These are phyloP conservation scores for Rousettus madagascariensis DNA, from an alignment of 2,797 vertebrate genomes.

Conservation along the genomic window DNA sequence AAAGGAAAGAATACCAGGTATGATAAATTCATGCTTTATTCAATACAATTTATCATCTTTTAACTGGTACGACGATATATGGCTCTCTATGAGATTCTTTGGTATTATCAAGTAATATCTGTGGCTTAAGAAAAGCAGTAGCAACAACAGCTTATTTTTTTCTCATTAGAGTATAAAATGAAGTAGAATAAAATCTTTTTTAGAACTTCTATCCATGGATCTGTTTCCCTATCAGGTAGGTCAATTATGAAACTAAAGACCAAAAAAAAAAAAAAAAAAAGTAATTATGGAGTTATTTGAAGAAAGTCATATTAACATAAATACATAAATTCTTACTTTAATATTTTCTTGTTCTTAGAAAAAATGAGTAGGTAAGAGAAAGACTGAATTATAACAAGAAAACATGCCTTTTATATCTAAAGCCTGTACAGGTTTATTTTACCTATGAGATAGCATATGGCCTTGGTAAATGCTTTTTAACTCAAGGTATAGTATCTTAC, in stretches of 20 bases:
- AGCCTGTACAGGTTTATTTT: neutral
- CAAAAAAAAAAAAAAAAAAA: neutral
- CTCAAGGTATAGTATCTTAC: conserved; percentile 46
- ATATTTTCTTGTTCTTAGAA: neutral
- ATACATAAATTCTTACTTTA: neutral
- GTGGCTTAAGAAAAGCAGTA: neutral
- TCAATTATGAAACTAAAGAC: neutral
- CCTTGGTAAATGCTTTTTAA: neutral
- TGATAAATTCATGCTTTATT: neutral
- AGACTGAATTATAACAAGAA: neutral
- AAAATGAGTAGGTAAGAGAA: neutral
- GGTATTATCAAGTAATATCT: accelerated
- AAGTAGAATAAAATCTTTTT: neutral
- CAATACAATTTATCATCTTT: neutral
- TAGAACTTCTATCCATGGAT: neutral
- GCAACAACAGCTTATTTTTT: neutral
- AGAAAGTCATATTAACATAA: neutral
- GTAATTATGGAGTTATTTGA: neutral
- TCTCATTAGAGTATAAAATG: neutral
- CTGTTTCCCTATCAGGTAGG: neutral
- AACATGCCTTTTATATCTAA: neutral
- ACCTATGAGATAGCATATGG: neutral
- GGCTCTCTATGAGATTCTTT: neutral
- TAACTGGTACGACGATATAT: neutral
- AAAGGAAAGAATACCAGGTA: neutral